Percentiles rank a stretch among this genome's conserved stretches.
Conservation (phyloP, 23 tunicate genomes). For the Trididemnum clinides region DNA sequence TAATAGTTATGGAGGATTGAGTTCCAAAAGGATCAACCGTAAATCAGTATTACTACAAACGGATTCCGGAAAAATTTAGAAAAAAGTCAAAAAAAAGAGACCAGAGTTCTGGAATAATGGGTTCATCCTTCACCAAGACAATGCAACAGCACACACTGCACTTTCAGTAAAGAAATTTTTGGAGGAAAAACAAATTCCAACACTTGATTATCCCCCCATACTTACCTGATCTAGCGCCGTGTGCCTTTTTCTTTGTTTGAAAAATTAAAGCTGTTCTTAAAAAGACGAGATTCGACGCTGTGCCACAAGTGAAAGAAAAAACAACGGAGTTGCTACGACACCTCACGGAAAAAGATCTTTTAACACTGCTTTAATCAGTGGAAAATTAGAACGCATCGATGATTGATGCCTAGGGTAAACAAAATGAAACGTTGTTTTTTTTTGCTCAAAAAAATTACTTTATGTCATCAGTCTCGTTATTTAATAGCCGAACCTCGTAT, state of each 20-base stretch:
- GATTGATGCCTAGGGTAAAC: background rate
- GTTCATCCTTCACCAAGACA: slow-evolving; percentile 14
- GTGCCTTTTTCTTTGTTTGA: background rate
- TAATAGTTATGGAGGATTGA: background rate
- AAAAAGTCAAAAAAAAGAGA: background rate
- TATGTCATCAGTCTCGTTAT: slow-evolving; percentile 4
- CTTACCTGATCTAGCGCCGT: background rate
- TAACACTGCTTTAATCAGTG: background rate
- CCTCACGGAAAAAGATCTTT: background rate
- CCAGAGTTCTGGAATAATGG: background rate
- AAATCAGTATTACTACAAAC: slow-evolving; percentile 4
- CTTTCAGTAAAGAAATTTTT: background rate
- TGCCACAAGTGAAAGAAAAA: background rate
- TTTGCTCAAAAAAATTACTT: background rate
- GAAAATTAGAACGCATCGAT: background rate
- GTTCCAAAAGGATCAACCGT: background rate
- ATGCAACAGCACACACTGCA: slow-evolving; percentile 9
- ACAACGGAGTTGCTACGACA: background rate
- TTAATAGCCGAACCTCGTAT: no score
- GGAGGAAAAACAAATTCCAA: background rate
- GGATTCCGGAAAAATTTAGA: background rate
- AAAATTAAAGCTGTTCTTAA: background rate
- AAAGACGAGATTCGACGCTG: background rate
- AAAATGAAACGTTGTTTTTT: background rate
- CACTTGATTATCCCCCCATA: background rate